Base-by-base conservation (phyloP, 2,888 invertebrate genomes). In the Thymelicus sylvestris region DNA sequence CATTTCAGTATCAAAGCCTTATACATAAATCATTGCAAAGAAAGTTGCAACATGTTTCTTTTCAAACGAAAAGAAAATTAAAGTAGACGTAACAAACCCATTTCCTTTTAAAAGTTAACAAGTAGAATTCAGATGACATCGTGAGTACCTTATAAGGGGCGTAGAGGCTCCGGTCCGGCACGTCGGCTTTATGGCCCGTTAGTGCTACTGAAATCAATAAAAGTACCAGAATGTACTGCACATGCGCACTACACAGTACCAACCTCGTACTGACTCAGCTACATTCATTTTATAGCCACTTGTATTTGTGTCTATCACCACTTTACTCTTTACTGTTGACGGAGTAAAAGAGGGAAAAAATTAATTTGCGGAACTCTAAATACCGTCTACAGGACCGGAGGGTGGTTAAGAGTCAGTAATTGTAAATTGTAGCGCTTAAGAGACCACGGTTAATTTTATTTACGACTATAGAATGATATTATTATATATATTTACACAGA, bases 171-270 rank as follows among this genome's bases (percentile, higher is more conserved):
- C 89, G 83, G 92, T 89, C 90, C 91, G 84, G 92, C 90, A 91
- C 91, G 91, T 91, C 91, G 91, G 87, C 83, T 89, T 90, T 91
- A 93, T 94, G 90, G 94, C 90, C 93, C 95, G 95, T 95, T 95
- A 95, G 94, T 94, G 95, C 95, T 95, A 95, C 95, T 95, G 95
- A 95, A 95, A 95, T 95, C 95, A 95, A 95, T 95, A 95, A 95
- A 95, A 95, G 95, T 94, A 88, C 92, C 90, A 87, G 93, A 94
- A 94, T 93, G 92, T 92, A 92, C 93, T 88, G 94, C 93, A 88
- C 94, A 94, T 94, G 94, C 94, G 94, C 93, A 70, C 48, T 13
- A 44, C 64, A 86, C 64, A 86, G 78, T 86, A 79, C 80, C 83
- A 80, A 80, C 81, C 81, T 83, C 85, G 79, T 77, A 90, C 91